phyloP scores from a whole-genome alignment of 2,888 invertebrate species.

The Minunthozetes semirufus region DNA sequence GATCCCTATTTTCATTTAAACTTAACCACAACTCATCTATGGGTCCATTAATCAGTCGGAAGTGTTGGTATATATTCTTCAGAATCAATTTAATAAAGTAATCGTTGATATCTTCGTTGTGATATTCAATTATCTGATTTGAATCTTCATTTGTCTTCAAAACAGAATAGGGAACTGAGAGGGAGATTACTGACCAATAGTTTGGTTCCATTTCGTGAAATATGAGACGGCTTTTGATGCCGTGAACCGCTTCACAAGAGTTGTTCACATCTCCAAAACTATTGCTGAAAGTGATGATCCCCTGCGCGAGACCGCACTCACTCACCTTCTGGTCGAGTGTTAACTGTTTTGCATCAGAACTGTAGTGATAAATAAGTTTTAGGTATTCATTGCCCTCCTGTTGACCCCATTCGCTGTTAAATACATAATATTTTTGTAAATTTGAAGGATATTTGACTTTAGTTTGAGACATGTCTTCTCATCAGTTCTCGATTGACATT shows the following conservation, averaged over 20 bases:
- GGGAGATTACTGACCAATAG: conserved; percentile 35
- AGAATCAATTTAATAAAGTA: conserved; percentile 34
- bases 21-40: conserved; percentile 28
- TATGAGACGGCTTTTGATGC: conserved; percentile 32
- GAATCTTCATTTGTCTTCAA: conserved; percentile 24
- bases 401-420: conserved; percentile 32
- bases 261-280: conserved; percentile 34
- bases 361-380: conserved; percentile 32
- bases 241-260: conserved; percentile 34
- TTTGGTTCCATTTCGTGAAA: conserved; percentile 34
- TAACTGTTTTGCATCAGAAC: background rate
- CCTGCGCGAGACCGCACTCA: conserved; percentile 35
- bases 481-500: background rate
- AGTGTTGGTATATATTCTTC: conserved; percentile 35
- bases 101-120: conserved; percentile 35
- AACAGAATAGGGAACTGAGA: conserved; percentile 32
- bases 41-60: conserved; percentile 35
- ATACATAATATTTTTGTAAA: conserved; percentile 32
- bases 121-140: conserved; percentile 33
- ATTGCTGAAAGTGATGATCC: conserved; percentile 30
- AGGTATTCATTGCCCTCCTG: conserved; percentile 31
- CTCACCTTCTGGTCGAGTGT: conserved; percentile 21
- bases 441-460: conserved; percentile 15
- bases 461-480: conserved; percentile 29
- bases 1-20: conserved; percentile 6